phyloP scores from a whole-genome alignment of 2,113 vertebrate genomes.

The Chloroceryle aenea region DNA sequence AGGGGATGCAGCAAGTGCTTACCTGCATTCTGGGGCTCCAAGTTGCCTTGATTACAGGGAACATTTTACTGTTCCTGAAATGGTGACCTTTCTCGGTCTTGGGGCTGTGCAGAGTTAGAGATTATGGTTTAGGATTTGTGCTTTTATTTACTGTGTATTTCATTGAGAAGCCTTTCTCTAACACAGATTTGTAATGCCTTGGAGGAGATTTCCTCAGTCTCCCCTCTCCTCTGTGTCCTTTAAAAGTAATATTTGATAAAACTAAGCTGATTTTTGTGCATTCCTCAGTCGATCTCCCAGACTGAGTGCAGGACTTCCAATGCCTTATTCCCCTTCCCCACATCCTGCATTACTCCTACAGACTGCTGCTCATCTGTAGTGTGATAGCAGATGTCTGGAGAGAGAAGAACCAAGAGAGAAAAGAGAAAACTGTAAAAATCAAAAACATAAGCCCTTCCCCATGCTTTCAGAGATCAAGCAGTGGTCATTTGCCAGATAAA shows the following conservation, averaged over 20 bases:
- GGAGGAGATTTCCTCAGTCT: constrained; percentile 1
- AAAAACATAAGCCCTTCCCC: neutral
- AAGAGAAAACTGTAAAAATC: neutral
- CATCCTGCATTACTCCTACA: neutral
- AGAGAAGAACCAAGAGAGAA: neutral
- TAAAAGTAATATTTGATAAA: neutral
- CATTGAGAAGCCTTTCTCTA: neutral
- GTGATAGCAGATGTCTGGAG: neutral
- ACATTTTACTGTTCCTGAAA: neutral
- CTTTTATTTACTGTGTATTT: neutral
- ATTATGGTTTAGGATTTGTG: neutral
- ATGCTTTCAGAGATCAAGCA: neutral
- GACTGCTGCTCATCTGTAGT: neutral
- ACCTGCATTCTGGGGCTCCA: neutral
- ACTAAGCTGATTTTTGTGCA: neutral
- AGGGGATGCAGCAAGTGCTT: neutral
- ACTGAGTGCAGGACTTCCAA: neutral
- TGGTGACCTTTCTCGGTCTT: neutral
- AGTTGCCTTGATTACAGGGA: neutral
- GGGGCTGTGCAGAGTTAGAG: neutral
- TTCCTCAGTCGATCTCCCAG: neutral
- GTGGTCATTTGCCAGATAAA: neutral
- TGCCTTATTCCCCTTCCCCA: neutral
- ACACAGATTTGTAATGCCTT: neutral
- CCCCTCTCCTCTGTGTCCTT: neutral